Evolutionary conservation across 2,888 invertebrate genomes (phyloP).

Genomic region (Cantharis rufa): DNA sequence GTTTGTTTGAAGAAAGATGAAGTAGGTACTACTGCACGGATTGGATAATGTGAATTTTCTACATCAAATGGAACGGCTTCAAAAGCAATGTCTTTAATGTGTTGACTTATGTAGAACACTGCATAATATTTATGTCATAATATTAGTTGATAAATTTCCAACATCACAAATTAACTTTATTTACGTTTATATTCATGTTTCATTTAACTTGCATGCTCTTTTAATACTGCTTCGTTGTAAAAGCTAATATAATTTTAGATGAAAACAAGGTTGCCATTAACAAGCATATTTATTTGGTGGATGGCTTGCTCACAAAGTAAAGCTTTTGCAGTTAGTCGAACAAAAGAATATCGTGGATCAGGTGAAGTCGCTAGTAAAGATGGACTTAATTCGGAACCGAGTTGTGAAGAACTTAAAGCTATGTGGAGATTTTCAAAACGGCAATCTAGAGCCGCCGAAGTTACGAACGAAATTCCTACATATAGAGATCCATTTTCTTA

Average conservation of each 20-base stretch:
- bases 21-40: neutral
- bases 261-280: conserved; percentile 43
- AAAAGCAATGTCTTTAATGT: neutral
- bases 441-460: conserved; percentile 84
- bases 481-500: conserved; percentile 81
- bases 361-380: conserved; percentile 49
- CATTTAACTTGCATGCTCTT: neutral
- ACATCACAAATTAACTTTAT: neutral
- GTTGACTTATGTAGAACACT: neutral
- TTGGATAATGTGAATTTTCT: neutral
- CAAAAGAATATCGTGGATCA: conserved; percentile 45
- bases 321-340: conserved; percentile 45
- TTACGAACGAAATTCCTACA: conserved; percentile 83
- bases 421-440: conserved; percentile 93
- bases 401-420: conserved; percentile 83
- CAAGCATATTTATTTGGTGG: conserved; percentile 44
- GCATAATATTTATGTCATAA: too few relatives aligned
- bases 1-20: neutral
- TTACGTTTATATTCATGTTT: neutral
- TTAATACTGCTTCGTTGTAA: neutral
- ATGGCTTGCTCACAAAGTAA: conserved; percentile 41
- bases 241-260: conserved; percentile 44
- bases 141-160: neutral
- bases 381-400: conserved; percentile 69
- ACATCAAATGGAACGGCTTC: neutral